These are phyloP conservation scores for Reticulitermes lucifugus DNA, from an alignment of 2,888 invertebrate genomes.

Conservation along the genomic window DNA sequence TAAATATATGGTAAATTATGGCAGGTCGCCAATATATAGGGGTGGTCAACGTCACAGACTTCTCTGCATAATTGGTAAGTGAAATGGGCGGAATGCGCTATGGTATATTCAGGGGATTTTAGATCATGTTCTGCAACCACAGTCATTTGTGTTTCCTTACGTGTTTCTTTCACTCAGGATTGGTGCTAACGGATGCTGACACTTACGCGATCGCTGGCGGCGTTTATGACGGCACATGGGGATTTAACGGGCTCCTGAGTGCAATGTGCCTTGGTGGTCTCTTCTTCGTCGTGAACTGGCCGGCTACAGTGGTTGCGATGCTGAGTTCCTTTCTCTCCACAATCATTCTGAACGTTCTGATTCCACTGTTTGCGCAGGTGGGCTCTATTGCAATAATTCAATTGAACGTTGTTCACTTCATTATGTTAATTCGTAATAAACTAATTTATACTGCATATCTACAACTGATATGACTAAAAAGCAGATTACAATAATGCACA, in stretches of 20 bases:
- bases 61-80: too few species aligned
- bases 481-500: too few species aligned
- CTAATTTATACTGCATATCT: too few species aligned
- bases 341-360: conserved; percentile 60
- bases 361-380: not conserved
- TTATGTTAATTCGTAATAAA: too few species aligned
- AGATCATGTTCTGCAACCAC: too few species aligned
- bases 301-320: conserved; percentile 59
- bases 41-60: too few species aligned
- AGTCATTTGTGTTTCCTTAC: too few species aligned
- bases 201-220: conserved; percentile 53
- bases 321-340: conserved; percentile 61
- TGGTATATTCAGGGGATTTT: too few species aligned
- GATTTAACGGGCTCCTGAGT: conserved; percentile 63
- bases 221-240: conserved; percentile 64
- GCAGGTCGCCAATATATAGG: too few species aligned
- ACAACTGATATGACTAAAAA: too few species aligned
- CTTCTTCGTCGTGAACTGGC: conserved; percentile 61
- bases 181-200: not conserved
- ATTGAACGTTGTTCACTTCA: not conserved
- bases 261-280: conserved; percentile 62
- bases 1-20: too few species aligned
- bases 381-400: not conserved
- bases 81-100: too few species aligned
- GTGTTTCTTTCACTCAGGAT: not conserved